phyloP scores from a whole-genome alignment of 2,113 vertebrate species.

The Catharus minimus region DNA sequence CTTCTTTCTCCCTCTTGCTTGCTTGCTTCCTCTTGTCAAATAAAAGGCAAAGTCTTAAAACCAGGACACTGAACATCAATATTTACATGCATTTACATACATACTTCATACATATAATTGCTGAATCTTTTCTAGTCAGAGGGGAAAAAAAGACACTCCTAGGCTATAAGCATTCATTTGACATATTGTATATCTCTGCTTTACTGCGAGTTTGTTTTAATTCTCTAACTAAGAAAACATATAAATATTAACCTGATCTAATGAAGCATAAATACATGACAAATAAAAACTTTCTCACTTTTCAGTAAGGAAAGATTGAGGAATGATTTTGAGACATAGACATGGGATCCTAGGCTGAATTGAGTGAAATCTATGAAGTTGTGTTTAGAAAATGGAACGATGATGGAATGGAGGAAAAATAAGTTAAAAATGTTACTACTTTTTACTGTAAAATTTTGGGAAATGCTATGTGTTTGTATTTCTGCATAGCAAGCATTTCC shows the following conservation, averaged over 20 bases:
- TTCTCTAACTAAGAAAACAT: background rate
- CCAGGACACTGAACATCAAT: background rate
- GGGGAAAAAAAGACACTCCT: background rate
- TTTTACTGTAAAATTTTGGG: background rate
- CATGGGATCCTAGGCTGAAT: background rate
- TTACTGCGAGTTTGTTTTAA: background rate
- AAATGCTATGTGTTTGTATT: background rate
- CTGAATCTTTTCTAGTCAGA: background rate
- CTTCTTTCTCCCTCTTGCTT: fast-evolving
- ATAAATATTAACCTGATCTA: background rate
- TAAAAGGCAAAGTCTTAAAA: background rate
- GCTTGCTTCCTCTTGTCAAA: background rate
- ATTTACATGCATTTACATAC: background rate
- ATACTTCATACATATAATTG: background rate
- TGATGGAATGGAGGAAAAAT: background rate
- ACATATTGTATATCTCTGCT: background rate
- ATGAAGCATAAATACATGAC: background rate
- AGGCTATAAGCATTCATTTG: background rate
- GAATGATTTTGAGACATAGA: background rate
- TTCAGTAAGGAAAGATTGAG: background rate
- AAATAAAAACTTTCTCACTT: background rate
- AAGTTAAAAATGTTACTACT: background rate
- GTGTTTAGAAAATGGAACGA: background rate
- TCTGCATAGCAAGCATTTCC: slow-evolving; percentile 32
- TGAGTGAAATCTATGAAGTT: background rate